These are phyloP conservation scores for Drosophila anomalata DNA, from an alignment of 2,888 invertebrate species.

Conservation along the genomic window DNA sequence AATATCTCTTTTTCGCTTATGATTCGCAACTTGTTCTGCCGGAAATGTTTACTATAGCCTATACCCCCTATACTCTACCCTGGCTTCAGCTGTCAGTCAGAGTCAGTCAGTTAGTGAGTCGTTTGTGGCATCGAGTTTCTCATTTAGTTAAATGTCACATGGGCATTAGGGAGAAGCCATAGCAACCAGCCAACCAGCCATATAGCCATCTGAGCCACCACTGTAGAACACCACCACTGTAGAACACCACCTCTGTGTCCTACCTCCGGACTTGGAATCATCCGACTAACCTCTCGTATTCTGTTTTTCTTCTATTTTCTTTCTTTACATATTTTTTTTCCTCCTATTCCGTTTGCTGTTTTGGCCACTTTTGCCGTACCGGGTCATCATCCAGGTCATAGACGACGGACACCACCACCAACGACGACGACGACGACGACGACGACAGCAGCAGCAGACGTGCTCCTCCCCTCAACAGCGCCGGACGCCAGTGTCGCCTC, in stretches of 20 bases:
- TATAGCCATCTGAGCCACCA: too few species aligned
- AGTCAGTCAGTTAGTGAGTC: not conserved
- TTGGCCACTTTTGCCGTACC: not conserved
- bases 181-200: conserved; percentile 22
- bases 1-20: too few species aligned
- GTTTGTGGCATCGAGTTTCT: conserved; percentile 7
- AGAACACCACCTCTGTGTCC: not conserved
- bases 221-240: not conserved
- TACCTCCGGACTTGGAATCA: conserved; percentile 7
- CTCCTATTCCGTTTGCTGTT: too few species aligned
- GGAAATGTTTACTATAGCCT: not conserved
- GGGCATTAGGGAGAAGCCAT: conserved; percentile 31
- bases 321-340: conserved; percentile 3
- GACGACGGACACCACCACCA: conserved; percentile 39
- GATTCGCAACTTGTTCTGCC: too few species aligned
- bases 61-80: too few species aligned
- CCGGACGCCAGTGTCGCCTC: conserved; percentile 46
- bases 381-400: conserved; percentile 60
- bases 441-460: not conserved
- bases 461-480: conserved; percentile 49
- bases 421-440: not conserved
- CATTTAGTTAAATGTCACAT: conserved; percentile 33
- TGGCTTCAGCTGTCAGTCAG: not conserved
- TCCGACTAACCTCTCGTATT: conserved; percentile 15
- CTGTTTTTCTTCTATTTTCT: conserved; percentile 6